Conservation (phyloP, 2,113 vertebrate genomes). For the Silurus meridionalis region DNA sequence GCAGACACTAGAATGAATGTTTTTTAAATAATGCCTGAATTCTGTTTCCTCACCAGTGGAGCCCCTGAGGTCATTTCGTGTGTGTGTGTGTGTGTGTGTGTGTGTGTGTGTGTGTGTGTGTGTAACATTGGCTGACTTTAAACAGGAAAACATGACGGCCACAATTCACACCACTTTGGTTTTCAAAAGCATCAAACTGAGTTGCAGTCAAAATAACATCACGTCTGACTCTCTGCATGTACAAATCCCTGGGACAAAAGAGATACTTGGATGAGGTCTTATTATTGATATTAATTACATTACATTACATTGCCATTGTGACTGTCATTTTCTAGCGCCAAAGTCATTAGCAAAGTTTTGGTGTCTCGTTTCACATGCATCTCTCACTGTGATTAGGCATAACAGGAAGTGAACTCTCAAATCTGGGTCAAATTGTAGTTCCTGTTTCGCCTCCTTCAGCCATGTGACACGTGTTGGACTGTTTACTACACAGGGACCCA, state of each 20-base stretch:
- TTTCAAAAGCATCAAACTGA: constrained; percentile 52
- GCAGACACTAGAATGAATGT: constrained; percentile 41
- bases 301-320: constrained; percentile 11
- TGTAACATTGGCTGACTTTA: constrained; percentile 33
- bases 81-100: constrained; percentile 21
- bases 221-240: constrained; percentile 1
- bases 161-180: constrained; percentile 53
- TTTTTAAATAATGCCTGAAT: constrained; percentile 43
- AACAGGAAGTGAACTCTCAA: constrained; percentile 56
- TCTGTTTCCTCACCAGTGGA: constrained; percentile 53
- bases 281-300: constrained; percentile 28
- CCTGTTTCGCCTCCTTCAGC: constrained; percentile 50
- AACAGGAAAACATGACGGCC: constrained; percentile 39
- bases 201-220: constrained; percentile 19
- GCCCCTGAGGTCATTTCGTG: constrained; percentile 38
- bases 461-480: constrained; percentile 34
- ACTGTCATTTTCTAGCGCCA: constrained; percentile 25
- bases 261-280: not conserved
- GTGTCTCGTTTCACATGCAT: constrained; percentile 43
- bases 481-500: constrained; percentile 40
- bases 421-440: constrained; percentile 54
- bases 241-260: not conserved
- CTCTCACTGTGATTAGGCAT: constrained; percentile 43
- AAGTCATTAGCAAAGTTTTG: constrained; percentile 42
- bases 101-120: not conserved